Base-by-base conservation (phyloP, 2,888 invertebrate species). In the Platycheirus albimanus region DNA sequence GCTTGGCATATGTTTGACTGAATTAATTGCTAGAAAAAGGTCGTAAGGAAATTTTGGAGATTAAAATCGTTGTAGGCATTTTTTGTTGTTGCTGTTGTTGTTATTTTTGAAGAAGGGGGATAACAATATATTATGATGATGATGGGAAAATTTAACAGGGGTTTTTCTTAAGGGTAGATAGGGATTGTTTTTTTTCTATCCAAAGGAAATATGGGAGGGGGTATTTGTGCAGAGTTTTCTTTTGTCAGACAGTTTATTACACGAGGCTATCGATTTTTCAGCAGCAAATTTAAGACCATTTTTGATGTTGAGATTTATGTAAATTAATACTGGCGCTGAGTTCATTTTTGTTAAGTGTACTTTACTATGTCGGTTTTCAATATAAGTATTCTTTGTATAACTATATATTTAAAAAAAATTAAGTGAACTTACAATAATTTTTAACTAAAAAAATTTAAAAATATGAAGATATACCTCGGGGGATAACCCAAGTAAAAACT, bases 21-120 rank as follows among this genome's bases (percentile, higher is more conserved):
- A 81, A 77, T 81, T 81, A 81, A 81, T 81, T 81, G 81, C 71
- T 56, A 41, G 71, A 52, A 70, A 81, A 72, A 77, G 77, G 71
- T 77, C 63, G 77, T 56, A 63, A 61, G 66, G 54, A 67, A 61
- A 71, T 81, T 76, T 43, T 17, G 19, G 47, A 81, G 81, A 77
- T 81, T 81, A 81, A 54, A 47, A 81, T 71, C 67, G 66, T 71
- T 47, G 54, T 61, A 64, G 47, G 70, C 63, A 80, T 56, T 56
- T 58, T 56, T 58, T 58, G 13, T 13, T 38, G 58, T 38, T 10
- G 13, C 3, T 10, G 33, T n/a, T n/a, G n/a, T n/a, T n/a, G n/a
- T n/a, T n/a, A n/a, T n/a, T n/a, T n/a, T n/a, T n/a, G n/a, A n/a
- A n/a, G n/a, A 38, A 0, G 24, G 15, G 6, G 13, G 41, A 11